These are phyloP conservation scores for Philereme transversata DNA, from an alignment of 2,888 invertebrate species.

Conservation along the genomic window DNA sequence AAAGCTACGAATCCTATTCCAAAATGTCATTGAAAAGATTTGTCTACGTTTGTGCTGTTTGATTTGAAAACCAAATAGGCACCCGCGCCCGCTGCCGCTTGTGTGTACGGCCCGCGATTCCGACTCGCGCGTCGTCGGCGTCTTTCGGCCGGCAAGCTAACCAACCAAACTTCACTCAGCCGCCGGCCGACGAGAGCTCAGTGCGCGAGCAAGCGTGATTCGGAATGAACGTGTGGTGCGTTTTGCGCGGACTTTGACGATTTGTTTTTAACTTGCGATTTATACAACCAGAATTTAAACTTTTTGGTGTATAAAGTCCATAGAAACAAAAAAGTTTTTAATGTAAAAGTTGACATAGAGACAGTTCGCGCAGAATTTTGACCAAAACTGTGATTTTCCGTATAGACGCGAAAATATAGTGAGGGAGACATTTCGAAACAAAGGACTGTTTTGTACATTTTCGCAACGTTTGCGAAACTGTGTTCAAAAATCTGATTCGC, in stretches of 20 bases:
- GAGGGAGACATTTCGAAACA: constrained; percentile 79
- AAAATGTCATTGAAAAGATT: too few species aligned
- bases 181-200: constrained; percentile 52
- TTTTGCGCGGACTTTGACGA: constrained; percentile 84
- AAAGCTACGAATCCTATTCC: constrained; percentile 68
- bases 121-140: constrained; percentile 13
- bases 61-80: constrained; percentile 77
- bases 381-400: constrained; percentile 79
- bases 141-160: background rate
- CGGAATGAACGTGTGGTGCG: constrained; percentile 84
- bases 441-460: constrained; percentile 84
- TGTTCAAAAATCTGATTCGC: constrained; percentile 78
- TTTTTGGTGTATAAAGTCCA: constrained; percentile 79
- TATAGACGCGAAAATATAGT: constrained; percentile 79
- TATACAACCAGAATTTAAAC: constrained; percentile 74
- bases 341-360: constrained; percentile 66
- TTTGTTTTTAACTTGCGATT: constrained; percentile 75
- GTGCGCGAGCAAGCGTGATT: constrained; percentile 84
- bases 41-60: constrained; percentile 64
- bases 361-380: constrained; percentile 81
- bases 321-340: constrained; percentile 67
- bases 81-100: constrained; percentile 50
- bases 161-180: constrained; percentile 30
- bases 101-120: constrained; percentile 2
- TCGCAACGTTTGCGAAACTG: constrained; percentile 82